A percentile compares a stretch with the other conserved stretches of the same genome.
phyloP scores from a whole-genome alignment of 2,113 vertebrate genomes.

The Hippocampus zosterae region DNA sequence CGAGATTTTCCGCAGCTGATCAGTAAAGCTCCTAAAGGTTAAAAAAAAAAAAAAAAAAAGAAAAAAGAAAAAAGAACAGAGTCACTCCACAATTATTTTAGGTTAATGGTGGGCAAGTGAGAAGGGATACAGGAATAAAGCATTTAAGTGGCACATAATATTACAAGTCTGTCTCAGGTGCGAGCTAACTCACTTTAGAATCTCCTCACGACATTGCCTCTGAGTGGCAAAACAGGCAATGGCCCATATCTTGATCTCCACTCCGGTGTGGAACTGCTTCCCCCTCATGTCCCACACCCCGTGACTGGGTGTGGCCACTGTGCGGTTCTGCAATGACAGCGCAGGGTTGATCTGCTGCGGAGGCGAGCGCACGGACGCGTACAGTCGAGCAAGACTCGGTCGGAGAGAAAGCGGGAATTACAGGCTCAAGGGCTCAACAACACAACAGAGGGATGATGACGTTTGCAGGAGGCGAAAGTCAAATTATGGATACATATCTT shows the following conservation, averaged over 20 bases:
- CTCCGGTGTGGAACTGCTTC: slow-evolving; percentile 97
- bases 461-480: not conserved
- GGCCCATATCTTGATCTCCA: slow-evolving; percentile 99
- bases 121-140: no score
- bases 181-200: slow-evolving; percentile 85
- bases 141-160: not conserved
- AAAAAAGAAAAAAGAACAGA: not conserved
- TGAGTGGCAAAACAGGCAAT: slow-evolving; percentile 98
- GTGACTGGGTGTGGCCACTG: slow-evolving; percentile 95
- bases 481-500: not conserved
- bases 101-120: not conserved
- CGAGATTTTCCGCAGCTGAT: slow-evolving; percentile 94
- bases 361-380: slow-evolving; percentile 20
- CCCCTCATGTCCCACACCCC: slow-evolving; percentile 99
- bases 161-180: not conserved
- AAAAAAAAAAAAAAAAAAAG: not conserved
- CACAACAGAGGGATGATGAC: not conserved
- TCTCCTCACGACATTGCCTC: slow-evolving; percentile 97
- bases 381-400: not conserved
- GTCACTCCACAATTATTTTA: not conserved
- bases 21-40: slow-evolving; percentile 84
- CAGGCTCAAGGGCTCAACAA: not conserved
- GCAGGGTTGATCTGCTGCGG: slow-evolving; percentile 41
- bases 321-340: slow-evolving; percentile 85
- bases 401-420: not conserved